These are phyloP conservation scores for Stegana nigrithorax DNA, from an alignment of 2,888 invertebrate genomes.

Conservation along the genomic window DNA sequence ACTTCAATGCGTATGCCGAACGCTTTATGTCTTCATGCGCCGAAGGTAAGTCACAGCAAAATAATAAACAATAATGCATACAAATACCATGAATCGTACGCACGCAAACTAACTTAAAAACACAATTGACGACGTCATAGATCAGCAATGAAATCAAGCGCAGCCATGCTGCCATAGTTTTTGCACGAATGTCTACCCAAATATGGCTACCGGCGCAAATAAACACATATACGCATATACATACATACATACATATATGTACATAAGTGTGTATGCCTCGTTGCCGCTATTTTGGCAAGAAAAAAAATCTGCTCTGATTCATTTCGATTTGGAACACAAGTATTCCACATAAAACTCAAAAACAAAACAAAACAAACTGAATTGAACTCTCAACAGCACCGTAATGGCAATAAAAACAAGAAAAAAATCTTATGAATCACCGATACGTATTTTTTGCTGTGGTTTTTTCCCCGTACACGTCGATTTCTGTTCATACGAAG, in stretches of 20 bases:
- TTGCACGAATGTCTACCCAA: too few relatives aligned
- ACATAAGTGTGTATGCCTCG: too few relatives aligned
- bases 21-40: conserved; percentile 55
- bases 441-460: not conserved
- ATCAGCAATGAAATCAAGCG: too few relatives aligned
- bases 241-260: not conserved
- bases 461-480: not conserved
- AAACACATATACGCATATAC: not conserved
- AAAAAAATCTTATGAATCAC: not conserved
- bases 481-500: not conserved
- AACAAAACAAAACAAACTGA: too few relatives aligned
- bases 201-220: too few relatives aligned
- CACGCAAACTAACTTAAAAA: too few relatives aligned
- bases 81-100: too few relatives aligned
- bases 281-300: too few relatives aligned
- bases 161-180: too few relatives aligned
- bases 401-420: not conserved
- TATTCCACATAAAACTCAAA: not conserved
- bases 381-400: not conserved
- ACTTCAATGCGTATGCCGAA: conserved; percentile 37
- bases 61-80: too few relatives aligned
- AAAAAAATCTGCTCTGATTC: too few relatives aligned
- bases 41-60: conserved; percentile 53
- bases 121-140: not conserved
- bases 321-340: too few relatives aligned